Conservation (phyloP, 1,140 invertebrate genomes). For the Cepaea nemoralis region DNA sequence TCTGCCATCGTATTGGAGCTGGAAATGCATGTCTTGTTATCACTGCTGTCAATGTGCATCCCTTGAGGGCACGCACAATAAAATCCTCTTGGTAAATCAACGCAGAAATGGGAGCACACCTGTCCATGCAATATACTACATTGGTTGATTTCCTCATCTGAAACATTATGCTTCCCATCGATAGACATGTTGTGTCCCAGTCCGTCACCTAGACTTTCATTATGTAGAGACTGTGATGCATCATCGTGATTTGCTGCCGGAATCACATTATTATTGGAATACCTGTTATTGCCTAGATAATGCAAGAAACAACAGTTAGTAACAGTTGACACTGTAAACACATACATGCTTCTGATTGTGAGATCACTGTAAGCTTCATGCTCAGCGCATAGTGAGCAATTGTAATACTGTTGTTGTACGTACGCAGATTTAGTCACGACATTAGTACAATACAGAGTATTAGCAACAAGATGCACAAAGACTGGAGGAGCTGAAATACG, state of each 20-base stretch:
- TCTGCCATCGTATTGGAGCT: background rate
- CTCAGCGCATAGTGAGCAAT: too few relatives aligned
- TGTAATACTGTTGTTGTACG: too few relatives aligned
- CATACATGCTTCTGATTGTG: background rate
- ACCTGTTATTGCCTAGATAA: background rate
- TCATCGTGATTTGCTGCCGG: background rate
- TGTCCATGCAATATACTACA: constrained; percentile 85
- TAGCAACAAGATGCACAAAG: too few relatives aligned
- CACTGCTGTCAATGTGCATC: constrained; percentile 56
- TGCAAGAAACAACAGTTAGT: constrained; percentile 3
- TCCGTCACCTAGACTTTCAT: background rate
- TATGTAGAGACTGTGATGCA: background rate
- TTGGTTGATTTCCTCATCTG: constrained; percentile 85
- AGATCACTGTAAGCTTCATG: too few relatives aligned
- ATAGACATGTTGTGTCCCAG: background rate
- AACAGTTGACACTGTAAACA: background rate
- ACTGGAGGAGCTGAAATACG: too few relatives aligned
- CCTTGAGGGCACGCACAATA: constrained; percentile 79
- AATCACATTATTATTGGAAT: background rate
- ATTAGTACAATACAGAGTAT: too few relatives aligned
- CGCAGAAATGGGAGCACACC: constrained; percentile 80
- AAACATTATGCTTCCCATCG: background rate
- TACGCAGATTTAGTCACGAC: too few relatives aligned
- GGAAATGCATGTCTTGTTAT: constrained; percentile 62
- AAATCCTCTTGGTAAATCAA: constrained; percentile 86